Evolutionary conservation across 1,140 invertebrate genomes (phyloP), one percentile per base, ranked within the genome.

Genomic region (Cyclargus thomasi): DNA sequence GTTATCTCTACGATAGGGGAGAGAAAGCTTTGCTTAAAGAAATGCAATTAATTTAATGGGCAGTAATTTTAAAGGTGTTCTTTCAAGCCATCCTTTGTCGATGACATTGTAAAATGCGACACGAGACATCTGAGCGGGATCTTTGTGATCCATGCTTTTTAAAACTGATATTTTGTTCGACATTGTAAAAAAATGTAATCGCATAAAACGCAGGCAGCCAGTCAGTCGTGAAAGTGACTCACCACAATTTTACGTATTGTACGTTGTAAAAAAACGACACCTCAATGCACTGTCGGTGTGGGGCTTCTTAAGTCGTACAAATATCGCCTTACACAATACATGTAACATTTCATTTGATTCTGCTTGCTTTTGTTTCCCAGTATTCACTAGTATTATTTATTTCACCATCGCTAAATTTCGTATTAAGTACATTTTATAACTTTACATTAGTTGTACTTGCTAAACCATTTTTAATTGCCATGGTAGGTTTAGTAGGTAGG

Each of bases 281-380:
- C 77, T 82, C 71, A 79, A 79, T 84, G 79, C 78, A 76, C 75
- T 79, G 79, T 80, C 77, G 76, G 75, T 75, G 69, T 87, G 87
- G 64, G 86, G 86, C 85, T 88, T 88, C 87, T 80, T 85, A 84
- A 90, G 86, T 90, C 85, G 87, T 87, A 90, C 79, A 76, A 84
- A 86, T 88, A 85, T 90, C 85, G 68, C 70, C 73, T 90, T 82
- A 83, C 86, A 86, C 84, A 86, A 85, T 87, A 85, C 79, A 78
- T 74, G 80, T 79, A 84, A 80, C 76, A 80, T 79, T 83, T 85
- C 76, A 78, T 80, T 80, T 76, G 74, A 76, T 77, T 77, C 72
- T 59, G 55, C 20, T 11, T 21, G 20, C 69, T 78, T 65, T 79
- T 70, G 73, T 77, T 80, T 78, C 74, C 70, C 29, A 47, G 63